Percentiles rank a stretch among this genome's conserved stretches.
Conservation (phyloP, 1,140 invertebrate genomes). For the Aphidius gifuensis region DNA sequence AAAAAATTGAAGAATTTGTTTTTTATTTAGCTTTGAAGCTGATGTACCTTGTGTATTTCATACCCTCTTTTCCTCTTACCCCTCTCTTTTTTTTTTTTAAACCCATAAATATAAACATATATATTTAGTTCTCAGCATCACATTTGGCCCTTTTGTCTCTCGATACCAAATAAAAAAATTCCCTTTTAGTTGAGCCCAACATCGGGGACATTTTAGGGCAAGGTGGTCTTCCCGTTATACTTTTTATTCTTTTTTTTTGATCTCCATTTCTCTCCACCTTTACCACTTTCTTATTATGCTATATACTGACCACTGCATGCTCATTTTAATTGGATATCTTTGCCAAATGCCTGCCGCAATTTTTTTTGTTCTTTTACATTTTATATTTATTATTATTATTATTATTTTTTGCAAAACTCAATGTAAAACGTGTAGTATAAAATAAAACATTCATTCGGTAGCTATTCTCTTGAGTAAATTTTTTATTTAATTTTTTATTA, state of each 20-base stretch:
- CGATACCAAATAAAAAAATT: slow-evolving; percentile 14
- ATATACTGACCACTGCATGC: slow-evolving; percentile 35
- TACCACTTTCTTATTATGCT: slow-evolving; percentile 13
- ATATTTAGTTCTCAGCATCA: too few species aligned
- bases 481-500: too few species aligned
- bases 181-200: slow-evolving; percentile 27
- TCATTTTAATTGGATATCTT: slow-evolving; percentile 57
- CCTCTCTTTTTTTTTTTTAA: slow-evolving; percentile 2
- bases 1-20: too few species aligned
- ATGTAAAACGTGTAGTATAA: too few species aligned
- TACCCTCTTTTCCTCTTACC: neutral
- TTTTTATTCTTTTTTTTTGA: slow-evolving; percentile 11
- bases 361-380: neutral
- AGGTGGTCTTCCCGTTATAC: slow-evolving; percentile 19
- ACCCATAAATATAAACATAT: too few species aligned
- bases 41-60: neutral
- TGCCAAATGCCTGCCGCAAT: slow-evolving; percentile 31
- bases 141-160: slow-evolving; percentile 9
- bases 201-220: slow-evolving; percentile 2
- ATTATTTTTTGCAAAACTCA: too few species aligned
- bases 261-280: slow-evolving; percentile 14
- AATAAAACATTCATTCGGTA: too few species aligned
- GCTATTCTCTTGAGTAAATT: too few species aligned
- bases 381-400: too few species aligned
- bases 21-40: too few species aligned